Conservation (phyloP, 2,797 vertebrate species). For the Hydrocynus forskahlii region DNA sequence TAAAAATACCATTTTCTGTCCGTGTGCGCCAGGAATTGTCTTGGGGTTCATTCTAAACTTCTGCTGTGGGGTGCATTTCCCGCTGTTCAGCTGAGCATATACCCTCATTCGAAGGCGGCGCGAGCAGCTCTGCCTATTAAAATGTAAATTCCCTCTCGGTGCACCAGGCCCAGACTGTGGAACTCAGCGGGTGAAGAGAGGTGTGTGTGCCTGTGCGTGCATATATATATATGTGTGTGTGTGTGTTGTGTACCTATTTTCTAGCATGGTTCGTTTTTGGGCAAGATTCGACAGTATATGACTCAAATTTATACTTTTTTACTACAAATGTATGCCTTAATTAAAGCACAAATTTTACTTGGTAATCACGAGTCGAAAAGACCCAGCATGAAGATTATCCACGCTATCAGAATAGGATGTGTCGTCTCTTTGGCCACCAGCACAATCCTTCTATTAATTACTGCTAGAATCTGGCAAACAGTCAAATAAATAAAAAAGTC, state of each 20-base stretch:
- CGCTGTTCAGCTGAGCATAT: slow-evolving; percentile 80
- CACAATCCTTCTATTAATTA: not conserved
- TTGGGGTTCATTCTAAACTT: slow-evolving; percentile 79
- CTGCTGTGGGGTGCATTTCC: slow-evolving; percentile 79
- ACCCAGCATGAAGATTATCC: slow-evolving; percentile 12
- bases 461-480: too few relatives aligned
- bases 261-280: slow-evolving; percentile 62
- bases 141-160: slow-evolving; percentile 84
- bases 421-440: not conserved
- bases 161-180: slow-evolving; percentile 71
- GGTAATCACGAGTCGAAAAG: slow-evolving; percentile 1
- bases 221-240: slow-evolving; percentile 58
- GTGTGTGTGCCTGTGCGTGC: slow-evolving; percentile 57
- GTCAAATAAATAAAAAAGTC: too few relatives aligned
- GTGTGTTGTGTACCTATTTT: slow-evolving; percentile 68
- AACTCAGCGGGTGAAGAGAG: slow-evolving; percentile 65
- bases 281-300: slow-evolving; percentile 65
- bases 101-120: slow-evolving; percentile 77
- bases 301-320: slow-evolving; percentile 27
- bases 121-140: slow-evolving; percentile 84
- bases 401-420: not conserved
- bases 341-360: slow-evolving; percentile 42
- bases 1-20: slow-evolving; percentile 69
- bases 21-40: slow-evolving; percentile 72
- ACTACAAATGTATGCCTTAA: slow-evolving; percentile 48